Evolutionary conservation across 2,113 vertebrate species (phyloP).

Genomic region (Rhodinocichla rosea): DNA sequence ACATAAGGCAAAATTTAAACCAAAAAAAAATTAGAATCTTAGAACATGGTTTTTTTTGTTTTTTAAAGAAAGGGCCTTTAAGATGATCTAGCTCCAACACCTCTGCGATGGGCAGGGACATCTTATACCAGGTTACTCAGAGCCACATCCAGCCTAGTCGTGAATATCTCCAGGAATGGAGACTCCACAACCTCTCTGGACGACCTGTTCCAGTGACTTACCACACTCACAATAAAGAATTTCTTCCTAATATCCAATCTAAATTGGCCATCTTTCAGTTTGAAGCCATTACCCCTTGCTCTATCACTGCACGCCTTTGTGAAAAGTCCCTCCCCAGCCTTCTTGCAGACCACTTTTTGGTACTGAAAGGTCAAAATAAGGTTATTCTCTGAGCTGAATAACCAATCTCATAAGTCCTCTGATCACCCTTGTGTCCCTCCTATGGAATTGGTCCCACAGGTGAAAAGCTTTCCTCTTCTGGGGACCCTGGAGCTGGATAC

Average conservation of each 20-base stretch:
- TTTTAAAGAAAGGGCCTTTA: neutral
- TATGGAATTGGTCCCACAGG: neutral
- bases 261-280: neutral
- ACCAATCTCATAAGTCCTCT: neutral
- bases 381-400: neutral
- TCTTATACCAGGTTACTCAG: neutral
- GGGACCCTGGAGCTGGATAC: neutral
- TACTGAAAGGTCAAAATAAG: neutral
- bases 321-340: neutral
- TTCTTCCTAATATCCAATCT: neutral
- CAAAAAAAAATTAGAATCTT: neutral
- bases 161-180: neutral
- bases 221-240: neutral
- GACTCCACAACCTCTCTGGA: neutral
- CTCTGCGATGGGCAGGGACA: neutral
- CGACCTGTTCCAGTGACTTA: neutral
- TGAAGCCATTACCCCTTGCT: neutral
- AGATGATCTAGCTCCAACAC: neutral
- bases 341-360: neutral
- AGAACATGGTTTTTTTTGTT: fast-evolving
- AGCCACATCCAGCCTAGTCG: neutral
- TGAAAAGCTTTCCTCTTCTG: neutral
- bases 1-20: neutral
- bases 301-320: too few relatives aligned
- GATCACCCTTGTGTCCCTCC: neutral